Base-by-base conservation (phyloP, 2,113 vertebrate genomes). In the Platysteira castanea region DNA sequence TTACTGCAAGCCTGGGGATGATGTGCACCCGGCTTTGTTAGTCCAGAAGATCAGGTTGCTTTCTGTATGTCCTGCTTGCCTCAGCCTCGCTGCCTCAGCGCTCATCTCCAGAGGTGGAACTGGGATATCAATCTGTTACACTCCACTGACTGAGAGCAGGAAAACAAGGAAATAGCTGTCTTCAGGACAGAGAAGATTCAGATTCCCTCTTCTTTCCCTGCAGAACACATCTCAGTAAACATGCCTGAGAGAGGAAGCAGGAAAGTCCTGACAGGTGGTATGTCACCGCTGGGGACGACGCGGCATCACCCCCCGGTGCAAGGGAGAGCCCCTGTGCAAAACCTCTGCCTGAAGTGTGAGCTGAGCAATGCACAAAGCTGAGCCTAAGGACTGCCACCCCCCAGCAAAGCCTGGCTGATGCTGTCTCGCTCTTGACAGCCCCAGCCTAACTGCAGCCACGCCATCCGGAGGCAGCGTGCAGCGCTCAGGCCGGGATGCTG, bases 301-400 rank as follows among this genome's bases (percentile, higher is more conserved):
- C 7, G 13, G 67, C 67, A 67, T 50, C n/a, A 7, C 24, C 49
- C 10, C 0, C 8, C 1, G 0, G 42, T 1, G 9, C 18, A 54
- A 15, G 33, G 28, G 44, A 59, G 13, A 49, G 11, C 44, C n/a
- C 52, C 10, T 0, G 6, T n/a, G 74, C 78, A 65, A 26, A 77
- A 60, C 28, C 79, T 69, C 41, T 47, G 80, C 84, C 68, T 35
- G 44, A 42, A 37, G 18, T 0, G 4, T 12, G 54, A 89, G 31
- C 63, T 22, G 69, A 82, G 83, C 4, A 1, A 27, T 41, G 79
- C 54, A 41, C 82, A 82, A 52, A 82, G 41, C 37, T 57, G 56
- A 90, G 65, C 53, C 42, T 41, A 22, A 64, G 53, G 73, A 22
- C 42, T 44, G 59, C 56, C 35, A 50, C 19, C 19, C 5, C 17